Evolutionary conservation across 2,113 vertebrate genomes (phyloP), one percentile per base, ranked within the genome.

Genomic region (Pipra filicauda): DNA sequence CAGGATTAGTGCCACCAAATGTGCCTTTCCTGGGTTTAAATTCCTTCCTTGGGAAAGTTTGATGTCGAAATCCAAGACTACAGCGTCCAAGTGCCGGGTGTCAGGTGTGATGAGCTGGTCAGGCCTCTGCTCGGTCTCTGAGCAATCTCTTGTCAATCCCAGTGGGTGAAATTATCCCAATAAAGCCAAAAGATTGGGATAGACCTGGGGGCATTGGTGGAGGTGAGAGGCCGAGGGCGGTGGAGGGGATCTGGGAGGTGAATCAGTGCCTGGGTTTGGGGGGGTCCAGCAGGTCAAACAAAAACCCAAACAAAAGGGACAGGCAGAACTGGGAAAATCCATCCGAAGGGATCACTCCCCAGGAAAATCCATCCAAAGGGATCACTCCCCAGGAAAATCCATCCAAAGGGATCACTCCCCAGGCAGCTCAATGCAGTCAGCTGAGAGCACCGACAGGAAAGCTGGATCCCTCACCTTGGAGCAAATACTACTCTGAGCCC

Each of bases 131-230:
- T 57, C 11, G 0, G 20, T 8, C 16, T 20, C 43, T 2, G 58
- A 80, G 66, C 46, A 16, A 0, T 10, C 22, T 14, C 11, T n/a
- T 2, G 1, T 12, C 16, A 8, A 3, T 30, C 20, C 39, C 15
- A 0, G 8, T 0, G 11, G 5, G 41, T 8, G 28, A 62, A 74
- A 81, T 21, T 2, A 12, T 22, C 46, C 61, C 5, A 6, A 4
- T 1, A 69, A 82, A 83, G 37, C 24, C 10, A 4, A 83, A 91
- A 85, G 6, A 6, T 31, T 21, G 19, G 57, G 21, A 6, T 10
- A 37, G 49, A 14, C 5, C 43, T 26, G 44, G 14, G 17, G 24
- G 14, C 15, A 10, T 4, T 0, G 0, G 8, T 7, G 64, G 35
- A 33, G 11, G 48, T 6, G 65, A 21, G 27, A 59, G 26, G 8